Conservation (phyloP, 1,140 invertebrate genomes). For the Lucilia sericata region DNA sequence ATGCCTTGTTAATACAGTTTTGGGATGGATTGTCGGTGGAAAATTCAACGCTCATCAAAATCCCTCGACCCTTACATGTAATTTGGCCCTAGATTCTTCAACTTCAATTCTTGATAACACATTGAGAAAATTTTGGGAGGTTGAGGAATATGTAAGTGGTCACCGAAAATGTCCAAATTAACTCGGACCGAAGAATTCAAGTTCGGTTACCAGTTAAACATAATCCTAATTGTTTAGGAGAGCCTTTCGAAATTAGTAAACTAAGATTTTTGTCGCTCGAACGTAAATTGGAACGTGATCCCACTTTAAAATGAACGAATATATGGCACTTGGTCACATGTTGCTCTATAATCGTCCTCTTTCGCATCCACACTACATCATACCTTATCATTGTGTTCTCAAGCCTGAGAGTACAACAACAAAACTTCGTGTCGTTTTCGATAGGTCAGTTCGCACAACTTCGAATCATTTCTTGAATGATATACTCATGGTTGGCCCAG, state of each 20-base stretch:
- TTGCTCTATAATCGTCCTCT: neutral
- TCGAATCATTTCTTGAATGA: conserved; percentile 36
- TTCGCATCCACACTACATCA: neutral
- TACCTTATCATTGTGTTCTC: conserved; percentile 51
- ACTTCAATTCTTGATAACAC: neutral
- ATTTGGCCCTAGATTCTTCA: neutral
- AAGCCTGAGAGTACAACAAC: too few relatives aligned
- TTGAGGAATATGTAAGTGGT: conserved; percentile 9
- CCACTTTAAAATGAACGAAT: neutral
- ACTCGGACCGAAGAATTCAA: neutral
- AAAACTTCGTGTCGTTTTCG: too few relatives aligned
- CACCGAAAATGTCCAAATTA: neutral
- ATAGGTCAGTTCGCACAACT: neutral
- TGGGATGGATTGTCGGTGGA: too few relatives aligned
- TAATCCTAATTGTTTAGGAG: neutral
- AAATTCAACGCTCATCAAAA: neutral
- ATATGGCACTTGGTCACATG: neutral
- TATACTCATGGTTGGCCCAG: conserved; percentile 50
- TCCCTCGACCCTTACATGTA: neutral
- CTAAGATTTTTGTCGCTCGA: conserved; percentile 20
- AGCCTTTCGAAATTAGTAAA: neutral
- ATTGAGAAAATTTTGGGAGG: conserved; percentile 39
- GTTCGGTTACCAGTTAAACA: conserved; percentile 24
- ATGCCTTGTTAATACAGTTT: too few relatives aligned
- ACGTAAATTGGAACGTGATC: conserved; percentile 10